Percentiles rank a stretch among this genome's conserved stretches.
These are phyloP conservation scores for Coracopsis vasa DNA, from an alignment of 2,113 vertebrate species.

Conservation along the genomic window DNA sequence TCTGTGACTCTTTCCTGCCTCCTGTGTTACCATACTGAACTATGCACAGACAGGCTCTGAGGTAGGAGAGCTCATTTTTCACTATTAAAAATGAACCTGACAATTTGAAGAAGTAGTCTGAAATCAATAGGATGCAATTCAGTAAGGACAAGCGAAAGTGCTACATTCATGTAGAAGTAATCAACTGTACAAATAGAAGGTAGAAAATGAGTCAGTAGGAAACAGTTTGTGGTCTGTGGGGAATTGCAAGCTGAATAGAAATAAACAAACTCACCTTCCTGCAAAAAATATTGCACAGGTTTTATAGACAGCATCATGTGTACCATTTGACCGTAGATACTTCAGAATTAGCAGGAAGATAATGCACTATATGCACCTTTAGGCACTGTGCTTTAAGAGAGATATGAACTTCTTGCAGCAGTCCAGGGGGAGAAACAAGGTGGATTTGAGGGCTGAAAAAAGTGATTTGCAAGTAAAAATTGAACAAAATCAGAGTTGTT, in stretches of 20 bases:
- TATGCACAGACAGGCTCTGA: background rate
- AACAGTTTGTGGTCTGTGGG: background rate
- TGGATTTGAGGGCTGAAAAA: background rate
- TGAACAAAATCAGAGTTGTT: background rate
- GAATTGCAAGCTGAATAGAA: background rate
- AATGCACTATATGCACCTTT: background rate
- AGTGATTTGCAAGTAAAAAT: background rate
- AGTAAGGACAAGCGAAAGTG: slow-evolving; percentile 26
- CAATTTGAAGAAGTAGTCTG: background rate
- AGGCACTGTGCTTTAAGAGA: background rate
- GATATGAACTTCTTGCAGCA: background rate
- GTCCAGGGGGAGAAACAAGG: background rate
- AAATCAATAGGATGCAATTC: slow-evolving; percentile 52
- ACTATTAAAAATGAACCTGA: slow-evolving; percentile 34
- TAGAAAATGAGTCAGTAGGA: slow-evolving; percentile 1
- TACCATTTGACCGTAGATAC: background rate
- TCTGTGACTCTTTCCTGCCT: background rate
- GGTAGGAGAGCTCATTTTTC: slow-evolving; percentile 18
- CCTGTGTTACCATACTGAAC: background rate
- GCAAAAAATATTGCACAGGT: background rate
- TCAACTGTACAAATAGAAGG: slow-evolving; percentile 24
- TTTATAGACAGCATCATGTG: background rate
- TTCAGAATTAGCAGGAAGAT: background rate
- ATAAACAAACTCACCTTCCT: background rate
- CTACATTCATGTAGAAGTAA: slow-evolving; percentile 13